Evolutionary conservation across 2,797 vertebrate genomes (phyloP).

Genomic region (Dryobates pubescens): DNA sequence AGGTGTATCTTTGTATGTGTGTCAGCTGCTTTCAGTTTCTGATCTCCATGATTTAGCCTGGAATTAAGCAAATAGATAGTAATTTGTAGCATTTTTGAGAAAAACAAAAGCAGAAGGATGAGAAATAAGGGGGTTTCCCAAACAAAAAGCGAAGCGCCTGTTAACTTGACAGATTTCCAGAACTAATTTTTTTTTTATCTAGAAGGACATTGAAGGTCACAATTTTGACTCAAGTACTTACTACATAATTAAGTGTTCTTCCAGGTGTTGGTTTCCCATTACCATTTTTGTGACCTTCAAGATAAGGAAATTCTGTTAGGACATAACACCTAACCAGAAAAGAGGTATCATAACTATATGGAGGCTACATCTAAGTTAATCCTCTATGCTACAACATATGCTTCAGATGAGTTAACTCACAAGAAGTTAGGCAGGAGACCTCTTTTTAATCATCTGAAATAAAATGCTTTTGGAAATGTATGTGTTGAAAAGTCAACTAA

Average conservation of each 20-base stretch:
- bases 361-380: not conserved
- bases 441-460: not conserved
- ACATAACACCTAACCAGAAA: not conserved
- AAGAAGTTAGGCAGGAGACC: not conserved
- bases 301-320: not conserved
- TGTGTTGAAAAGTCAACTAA: not conserved
- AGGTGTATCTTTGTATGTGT: not conserved
- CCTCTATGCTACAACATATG: fast-evolving
- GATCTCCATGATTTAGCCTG: not conserved
- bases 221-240: not conserved
- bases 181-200: not conserved
- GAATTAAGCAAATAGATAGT: not conserved
- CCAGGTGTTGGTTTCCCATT: not conserved
- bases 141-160: not conserved
- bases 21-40: not conserved
- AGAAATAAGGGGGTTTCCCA: not conserved
- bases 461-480: not conserved
- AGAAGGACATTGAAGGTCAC: not conserved
- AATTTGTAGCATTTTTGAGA: not conserved
- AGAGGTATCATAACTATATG: not conserved
- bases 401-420: not conserved
- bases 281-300: not conserved
- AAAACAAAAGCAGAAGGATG: not conserved
- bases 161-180: not conserved
- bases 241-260: not conserved